phyloP scores from a whole-genome alignment of 2,797 vertebrate genomes.

The Pagetopsis macropterus region DNA sequence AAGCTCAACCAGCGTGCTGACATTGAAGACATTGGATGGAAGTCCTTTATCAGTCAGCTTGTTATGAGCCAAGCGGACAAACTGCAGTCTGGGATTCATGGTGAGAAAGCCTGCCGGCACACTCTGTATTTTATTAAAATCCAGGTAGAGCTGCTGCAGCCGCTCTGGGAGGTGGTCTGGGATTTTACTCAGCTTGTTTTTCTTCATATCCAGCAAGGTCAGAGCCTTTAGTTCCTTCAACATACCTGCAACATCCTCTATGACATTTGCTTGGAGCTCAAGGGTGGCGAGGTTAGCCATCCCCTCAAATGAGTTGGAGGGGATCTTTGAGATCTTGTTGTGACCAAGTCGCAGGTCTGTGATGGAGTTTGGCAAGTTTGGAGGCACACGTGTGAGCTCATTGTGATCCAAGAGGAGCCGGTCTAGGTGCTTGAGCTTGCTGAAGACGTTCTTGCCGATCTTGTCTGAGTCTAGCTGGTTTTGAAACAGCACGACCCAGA shows the following conservation, averaged over 20 bases:
- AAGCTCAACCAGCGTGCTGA: slow-evolving; percentile 90
- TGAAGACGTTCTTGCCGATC: slow-evolving; percentile 89
- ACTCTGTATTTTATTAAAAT: slow-evolving; percentile 89
- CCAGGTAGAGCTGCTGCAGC: slow-evolving; percentile 91
- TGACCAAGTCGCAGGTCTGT: slow-evolving; percentile 87
- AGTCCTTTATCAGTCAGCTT: slow-evolving; percentile 90
- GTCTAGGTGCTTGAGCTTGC: slow-evolving; percentile 88
- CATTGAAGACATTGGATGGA: slow-evolving; percentile 89
- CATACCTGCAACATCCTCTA: slow-evolving; percentile 86
- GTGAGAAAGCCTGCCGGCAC: slow-evolving; percentile 87
- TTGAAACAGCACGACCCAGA: slow-evolving; percentile 92
- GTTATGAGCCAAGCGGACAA: slow-evolving; percentile 92
- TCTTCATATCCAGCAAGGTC: slow-evolving; percentile 89
- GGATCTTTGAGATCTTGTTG: slow-evolving; percentile 90
- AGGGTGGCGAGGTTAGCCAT: slow-evolving; percentile 86
- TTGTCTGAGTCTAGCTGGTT: slow-evolving; percentile 91
- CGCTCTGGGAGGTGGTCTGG: slow-evolving; percentile 85
- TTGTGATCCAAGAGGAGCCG: slow-evolving; percentile 92
- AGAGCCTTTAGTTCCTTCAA: slow-evolving; percentile 91
- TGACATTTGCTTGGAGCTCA: slow-evolving; percentile 87
- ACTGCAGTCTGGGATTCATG: slow-evolving; percentile 85
- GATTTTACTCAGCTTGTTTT: slow-evolving; percentile 88
- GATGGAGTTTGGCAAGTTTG: slow-evolving; percentile 89
- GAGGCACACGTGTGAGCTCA: slow-evolving; percentile 88
- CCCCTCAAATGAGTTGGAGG: slow-evolving; percentile 82